Conservation (phyloP, 2,797 vertebrate genomes). For the Hapalemur alaotrensis region DNA sequence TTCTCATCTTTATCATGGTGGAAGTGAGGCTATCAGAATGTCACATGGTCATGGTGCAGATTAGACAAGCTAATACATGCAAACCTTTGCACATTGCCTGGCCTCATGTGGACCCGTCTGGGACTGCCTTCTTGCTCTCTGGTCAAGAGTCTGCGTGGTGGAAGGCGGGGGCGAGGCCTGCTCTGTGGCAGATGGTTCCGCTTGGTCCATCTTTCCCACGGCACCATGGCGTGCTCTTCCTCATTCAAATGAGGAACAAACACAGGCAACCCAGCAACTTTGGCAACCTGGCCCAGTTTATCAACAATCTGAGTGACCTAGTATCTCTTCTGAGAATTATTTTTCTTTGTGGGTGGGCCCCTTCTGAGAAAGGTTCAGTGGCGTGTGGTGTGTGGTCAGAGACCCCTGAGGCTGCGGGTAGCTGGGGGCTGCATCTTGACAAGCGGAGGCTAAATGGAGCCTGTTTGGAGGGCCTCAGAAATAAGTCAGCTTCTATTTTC, state of each 20-base stretch:
- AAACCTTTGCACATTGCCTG: neutral
- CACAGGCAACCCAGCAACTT: neutral
- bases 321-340: neutral
- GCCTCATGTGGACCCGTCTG: neutral
- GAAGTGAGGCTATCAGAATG: neutral
- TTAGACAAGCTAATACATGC: neutral
- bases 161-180: rapidly evolving
- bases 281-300: neutral
- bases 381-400: neutral
- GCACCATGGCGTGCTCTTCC: neutral
- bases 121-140: neutral
- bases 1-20: neutral
- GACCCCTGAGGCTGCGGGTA: neutral
- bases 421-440: neutral
- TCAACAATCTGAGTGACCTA: neutral
- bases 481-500: neutral
- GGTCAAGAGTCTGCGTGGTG: neutral
- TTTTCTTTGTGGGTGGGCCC: neutral
- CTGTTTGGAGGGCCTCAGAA: neutral
- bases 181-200: neutral
- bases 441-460: neutral
- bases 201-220: neutral
- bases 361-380: neutral
- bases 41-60: neutral
- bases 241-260: neutral